Percentiles rank a stretch among this genome's conserved stretches.
These are phyloP conservation scores for Drosophila siamana DNA, from an alignment of 2,888 invertebrate species.

Conservation along the genomic window DNA sequence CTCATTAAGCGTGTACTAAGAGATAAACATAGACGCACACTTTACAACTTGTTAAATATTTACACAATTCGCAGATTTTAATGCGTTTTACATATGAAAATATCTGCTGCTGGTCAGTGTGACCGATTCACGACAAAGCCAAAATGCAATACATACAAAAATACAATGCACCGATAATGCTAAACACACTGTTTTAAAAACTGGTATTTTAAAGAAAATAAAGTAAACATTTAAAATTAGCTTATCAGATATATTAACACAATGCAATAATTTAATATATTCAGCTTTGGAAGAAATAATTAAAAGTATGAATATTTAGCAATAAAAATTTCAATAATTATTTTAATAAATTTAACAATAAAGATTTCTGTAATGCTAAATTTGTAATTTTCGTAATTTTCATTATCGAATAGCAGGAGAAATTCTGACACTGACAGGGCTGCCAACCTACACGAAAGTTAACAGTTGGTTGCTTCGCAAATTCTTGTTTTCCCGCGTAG, in stretches of 20 bases:
- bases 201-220: slow-evolving; percentile 4
- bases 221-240: too few species aligned
- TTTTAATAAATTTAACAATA: too few species aligned
- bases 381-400: too few species aligned
- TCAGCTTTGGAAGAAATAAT: too few species aligned
- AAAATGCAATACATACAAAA: slow-evolving; percentile 17
- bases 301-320: too few species aligned
- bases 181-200: not conserved
- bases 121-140: slow-evolving; percentile 32
- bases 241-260: too few species aligned
- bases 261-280: too few species aligned
- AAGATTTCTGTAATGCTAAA: too few species aligned
- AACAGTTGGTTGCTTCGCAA: slow-evolving; percentile 39
- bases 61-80: slow-evolving; percentile 58
- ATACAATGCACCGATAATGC: not conserved
- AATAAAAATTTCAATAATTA: too few species aligned
- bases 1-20: slow-evolving; percentile 33
- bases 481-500: slow-evolving; percentile 45
- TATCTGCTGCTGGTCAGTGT: slow-evolving; percentile 56
- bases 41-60: slow-evolving; percentile 35
- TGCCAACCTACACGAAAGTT: slow-evolving; percentile 31
- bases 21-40: slow-evolving; percentile 43
- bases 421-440: not conserved
- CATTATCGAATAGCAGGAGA: too few species aligned
- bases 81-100: slow-evolving; percentile 72